A percentile compares a stretch with the other conserved stretches of the same genome.
Conservation (phyloP, 2,113 vertebrate species). For the Hemiprocne comata region DNA sequence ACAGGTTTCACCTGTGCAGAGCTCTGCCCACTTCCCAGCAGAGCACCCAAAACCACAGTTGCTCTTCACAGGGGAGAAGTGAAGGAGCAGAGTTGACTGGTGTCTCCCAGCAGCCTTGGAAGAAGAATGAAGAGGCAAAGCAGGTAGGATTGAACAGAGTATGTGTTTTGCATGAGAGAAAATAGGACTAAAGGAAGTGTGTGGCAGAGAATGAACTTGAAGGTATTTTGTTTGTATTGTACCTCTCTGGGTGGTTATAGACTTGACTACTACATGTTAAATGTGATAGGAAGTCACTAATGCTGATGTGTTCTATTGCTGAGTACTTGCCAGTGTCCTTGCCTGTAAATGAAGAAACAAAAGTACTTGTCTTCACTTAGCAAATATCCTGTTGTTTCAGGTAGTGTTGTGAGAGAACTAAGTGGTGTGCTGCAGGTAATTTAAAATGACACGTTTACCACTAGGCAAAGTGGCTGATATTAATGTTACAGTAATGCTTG, state of each 20-base stretch:
- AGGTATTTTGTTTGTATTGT: background rate
- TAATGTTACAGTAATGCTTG: background rate
- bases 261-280: background rate
- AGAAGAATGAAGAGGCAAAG: background rate
- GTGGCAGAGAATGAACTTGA: background rate
- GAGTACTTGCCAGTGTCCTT: background rate
- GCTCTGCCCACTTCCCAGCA: accelerated
- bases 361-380: background rate
- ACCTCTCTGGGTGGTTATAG: background rate
- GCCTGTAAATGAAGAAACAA: background rate
- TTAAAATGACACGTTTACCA: background rate
- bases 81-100: background rate
- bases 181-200: background rate
- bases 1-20: background rate
- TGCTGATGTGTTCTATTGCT: background rate
- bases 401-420: background rate
- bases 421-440: background rate
- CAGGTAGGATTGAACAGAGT: background rate
- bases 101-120: background rate
- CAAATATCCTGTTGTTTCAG: background rate
- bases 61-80: background rate
- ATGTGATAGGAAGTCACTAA: background rate
- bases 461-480: background rate
- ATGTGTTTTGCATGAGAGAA: background rate
- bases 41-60: background rate